Evolutionary conservation across 2,113 vertebrate species (phyloP).

Genomic region (Eleginops maclovinus): DNA sequence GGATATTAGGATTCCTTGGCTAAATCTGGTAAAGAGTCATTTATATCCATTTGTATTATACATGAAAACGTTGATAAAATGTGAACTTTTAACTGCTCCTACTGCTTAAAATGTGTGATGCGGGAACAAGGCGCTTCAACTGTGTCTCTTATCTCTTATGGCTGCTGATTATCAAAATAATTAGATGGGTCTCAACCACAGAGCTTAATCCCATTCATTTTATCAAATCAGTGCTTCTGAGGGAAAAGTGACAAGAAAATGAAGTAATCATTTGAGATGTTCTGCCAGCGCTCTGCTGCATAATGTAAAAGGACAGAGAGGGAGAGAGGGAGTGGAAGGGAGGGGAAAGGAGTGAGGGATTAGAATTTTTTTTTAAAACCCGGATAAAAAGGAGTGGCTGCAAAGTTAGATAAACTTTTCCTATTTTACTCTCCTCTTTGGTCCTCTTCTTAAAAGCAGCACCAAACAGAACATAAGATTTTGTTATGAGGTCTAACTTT

Average conservation of each 20-base stretch:
- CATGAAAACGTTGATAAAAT: neutral
- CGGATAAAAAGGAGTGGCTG: constrained; percentile 15
- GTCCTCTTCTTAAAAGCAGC: constrained; percentile 8
- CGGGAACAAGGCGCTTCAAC: constrained; percentile 29
- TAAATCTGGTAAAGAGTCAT: neutral
- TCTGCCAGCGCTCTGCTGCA: constrained; percentile 54
- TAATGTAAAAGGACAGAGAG: constrained; percentile 56
- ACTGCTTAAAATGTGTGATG: constrained; percentile 37
- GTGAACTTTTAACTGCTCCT: constrained; percentile 10
- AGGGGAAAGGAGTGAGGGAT: constrained; percentile 7
- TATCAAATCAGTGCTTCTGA: constrained; percentile 66
- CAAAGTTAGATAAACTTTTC: neutral
- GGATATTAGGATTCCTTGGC: neutral
- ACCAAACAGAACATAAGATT: neutral
- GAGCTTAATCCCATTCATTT: constrained; percentile 61
- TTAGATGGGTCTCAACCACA: constrained; percentile 58
- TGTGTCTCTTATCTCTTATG: constrained; percentile 48
- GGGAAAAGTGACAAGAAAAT: constrained; percentile 69
- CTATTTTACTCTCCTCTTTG: neutral
- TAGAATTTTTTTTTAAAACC: too few relatives aligned
- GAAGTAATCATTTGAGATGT: constrained; percentile 61
- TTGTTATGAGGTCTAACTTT: neutral
- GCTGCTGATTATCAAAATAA: constrained; percentile 69
- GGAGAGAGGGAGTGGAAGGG: neutral
- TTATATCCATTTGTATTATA: neutral